phyloP scores from a whole-genome alignment of 2,113 vertebrate genomes.

The Pedetes capensis region DNA sequence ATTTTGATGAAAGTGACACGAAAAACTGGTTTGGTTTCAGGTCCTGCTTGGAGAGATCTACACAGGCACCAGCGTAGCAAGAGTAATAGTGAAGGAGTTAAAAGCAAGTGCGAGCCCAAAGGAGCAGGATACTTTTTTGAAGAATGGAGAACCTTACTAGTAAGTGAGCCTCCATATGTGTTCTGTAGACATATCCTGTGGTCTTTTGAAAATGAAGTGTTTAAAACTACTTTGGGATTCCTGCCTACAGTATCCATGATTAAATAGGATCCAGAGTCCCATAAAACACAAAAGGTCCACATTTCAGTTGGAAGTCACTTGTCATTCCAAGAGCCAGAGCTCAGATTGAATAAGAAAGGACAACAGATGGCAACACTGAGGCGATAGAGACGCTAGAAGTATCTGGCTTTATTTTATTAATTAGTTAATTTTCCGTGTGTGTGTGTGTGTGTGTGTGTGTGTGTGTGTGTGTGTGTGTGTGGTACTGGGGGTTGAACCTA shows the following conservation, averaged over 20 bases:
- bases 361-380: neutral
- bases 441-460: too few relatives aligned
- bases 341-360: neutral
- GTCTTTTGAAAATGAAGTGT: neutral
- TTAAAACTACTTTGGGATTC: neutral
- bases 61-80: constrained; percentile 89
- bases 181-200: neutral
- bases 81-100: constrained; percentile 95
- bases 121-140: constrained; percentile 95
- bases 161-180: constrained; percentile 76
- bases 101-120: constrained; percentile 93
- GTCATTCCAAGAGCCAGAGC: neutral
- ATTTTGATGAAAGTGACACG: constrained; percentile 66
- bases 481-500: too few relatives aligned
- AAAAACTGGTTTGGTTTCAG: constrained; percentile 80
- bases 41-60: constrained; percentile 97
- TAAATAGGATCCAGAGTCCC: neutral
- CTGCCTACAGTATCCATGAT: neutral
- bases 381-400: neutral
- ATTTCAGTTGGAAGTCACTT: neutral
- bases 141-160: constrained; percentile 96
- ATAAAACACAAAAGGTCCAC: neutral
- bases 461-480: too few relatives aligned
- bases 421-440: too few relatives aligned
- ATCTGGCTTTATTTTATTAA: too few relatives aligned